Conservation (phyloP, 2,888 invertebrate species). For the Eristalis arbustorum region DNA sequence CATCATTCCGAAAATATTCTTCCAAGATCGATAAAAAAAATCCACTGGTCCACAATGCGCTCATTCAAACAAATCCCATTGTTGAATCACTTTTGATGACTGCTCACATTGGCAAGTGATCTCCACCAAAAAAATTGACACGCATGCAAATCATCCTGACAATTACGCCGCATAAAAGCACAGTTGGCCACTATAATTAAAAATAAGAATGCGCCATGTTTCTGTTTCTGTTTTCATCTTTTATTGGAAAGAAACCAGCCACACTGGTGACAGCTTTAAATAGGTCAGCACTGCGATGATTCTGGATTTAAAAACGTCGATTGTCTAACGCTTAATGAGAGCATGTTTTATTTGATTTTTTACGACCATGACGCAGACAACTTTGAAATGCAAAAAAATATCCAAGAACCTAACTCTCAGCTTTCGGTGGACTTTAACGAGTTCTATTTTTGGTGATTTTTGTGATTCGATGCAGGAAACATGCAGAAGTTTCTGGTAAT, state of each 20-base stretch:
- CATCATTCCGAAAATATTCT: too few species aligned
- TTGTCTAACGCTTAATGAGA: neutral
- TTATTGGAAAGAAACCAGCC: neutral
- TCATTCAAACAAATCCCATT: too few species aligned
- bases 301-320: neutral
- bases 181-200: neutral
- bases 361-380: neutral
- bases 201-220: neutral
- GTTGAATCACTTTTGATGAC: too few species aligned
- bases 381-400: neutral
- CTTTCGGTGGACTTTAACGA: neutral
- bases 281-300: neutral
- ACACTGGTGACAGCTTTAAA: neutral
- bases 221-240: neutral
- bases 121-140: neutral
- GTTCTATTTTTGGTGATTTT: too few species aligned
- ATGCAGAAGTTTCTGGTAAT: too few species aligned
- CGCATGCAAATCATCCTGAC: neutral
- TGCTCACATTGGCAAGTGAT: too few species aligned
- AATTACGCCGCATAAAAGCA: neutral
- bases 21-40: too few species aligned
- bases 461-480: too few species aligned
- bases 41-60: too few species aligned
- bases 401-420: neutral
- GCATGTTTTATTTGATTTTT: neutral